These are phyloP conservation scores for Dione juno DNA, from an alignment of 2,888 invertebrate genomes.

Conservation along the genomic window DNA sequence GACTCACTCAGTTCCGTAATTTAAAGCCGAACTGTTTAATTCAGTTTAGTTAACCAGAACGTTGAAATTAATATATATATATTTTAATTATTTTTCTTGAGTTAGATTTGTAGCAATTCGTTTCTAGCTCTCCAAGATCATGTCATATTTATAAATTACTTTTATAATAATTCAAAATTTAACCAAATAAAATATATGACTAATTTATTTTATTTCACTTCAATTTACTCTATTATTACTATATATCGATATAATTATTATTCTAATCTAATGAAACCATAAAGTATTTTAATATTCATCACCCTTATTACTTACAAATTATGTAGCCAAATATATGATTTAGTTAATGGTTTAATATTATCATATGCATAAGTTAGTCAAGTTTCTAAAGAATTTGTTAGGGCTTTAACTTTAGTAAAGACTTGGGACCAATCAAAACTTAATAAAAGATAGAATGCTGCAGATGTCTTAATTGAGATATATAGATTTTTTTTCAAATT, in stretches of 20 bases:
- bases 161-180: too few relatives aligned
- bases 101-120: too few relatives aligned
- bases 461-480: neutral
- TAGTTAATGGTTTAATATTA: neutral
- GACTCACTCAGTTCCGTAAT: too few relatives aligned
- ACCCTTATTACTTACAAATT: constrained; percentile 1
- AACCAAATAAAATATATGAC: too few relatives aligned
- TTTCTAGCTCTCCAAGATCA: too few relatives aligned
- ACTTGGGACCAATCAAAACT: neutral
- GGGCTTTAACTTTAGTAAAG: constrained; percentile 1
- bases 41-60: too few relatives aligned
- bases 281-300: constrained; percentile 4
- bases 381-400: neutral
- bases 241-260: neutral
- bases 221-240: too few relatives aligned
- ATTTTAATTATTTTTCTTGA: too few relatives aligned
- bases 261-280: neutral
- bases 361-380: neutral
- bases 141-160: too few relatives aligned
- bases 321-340: neutral
- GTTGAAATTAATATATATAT: too few relatives aligned
- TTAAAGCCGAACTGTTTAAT: too few relatives aligned
- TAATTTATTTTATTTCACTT: too few relatives aligned
- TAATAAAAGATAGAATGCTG: neutral
- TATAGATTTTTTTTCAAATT: neutral